phyloP scores from a whole-genome alignment of 2,888 invertebrate genomes.

The Synanthedon myopaeformis region DNA sequence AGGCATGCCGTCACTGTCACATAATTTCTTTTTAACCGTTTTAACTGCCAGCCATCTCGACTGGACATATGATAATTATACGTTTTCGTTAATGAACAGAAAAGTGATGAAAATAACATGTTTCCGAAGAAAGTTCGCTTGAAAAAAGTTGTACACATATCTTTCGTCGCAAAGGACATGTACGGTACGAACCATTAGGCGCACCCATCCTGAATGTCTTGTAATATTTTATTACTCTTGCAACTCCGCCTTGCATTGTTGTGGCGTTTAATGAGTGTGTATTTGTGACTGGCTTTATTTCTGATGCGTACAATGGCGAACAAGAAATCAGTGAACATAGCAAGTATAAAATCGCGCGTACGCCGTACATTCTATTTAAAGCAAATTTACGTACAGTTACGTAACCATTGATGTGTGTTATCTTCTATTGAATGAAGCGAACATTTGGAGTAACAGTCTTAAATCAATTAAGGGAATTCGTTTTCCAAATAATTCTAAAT shows the following conservation, averaged over 20 bases:
- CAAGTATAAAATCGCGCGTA: not conserved
- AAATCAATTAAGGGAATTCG: not conserved
- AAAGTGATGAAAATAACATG: slow-evolving; percentile 2
- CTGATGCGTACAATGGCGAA: not conserved
- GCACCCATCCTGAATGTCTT: slow-evolving; percentile 57
- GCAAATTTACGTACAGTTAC: not conserved
- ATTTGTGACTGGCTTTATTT: slow-evolving; percentile 1
- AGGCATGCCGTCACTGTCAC: not conserved
- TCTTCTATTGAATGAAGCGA: not conserved
- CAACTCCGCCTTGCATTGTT: slow-evolving; percentile 64
- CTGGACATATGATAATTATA: slow-evolving; percentile 2
- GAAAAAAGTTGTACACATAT: slow-evolving; percentile 10
- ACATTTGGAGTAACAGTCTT: not conserved
- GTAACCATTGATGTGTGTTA: not conserved
- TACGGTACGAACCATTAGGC: slow-evolving; percentile 42
- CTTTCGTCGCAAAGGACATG: slow-evolving; percentile 18
- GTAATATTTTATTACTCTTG: slow-evolving; percentile 54
- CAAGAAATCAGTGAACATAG: not conserved
- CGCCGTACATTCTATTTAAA: not conserved
- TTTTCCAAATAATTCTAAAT: no score
- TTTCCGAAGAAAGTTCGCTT: slow-evolving; percentile 1
- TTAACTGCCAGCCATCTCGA: not conserved
- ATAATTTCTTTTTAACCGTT: not conserved
- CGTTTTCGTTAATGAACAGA: slow-evolving; percentile 4
- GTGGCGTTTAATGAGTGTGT: slow-evolving; percentile 45